phyloP scores from a whole-genome alignment of 2,888 invertebrate genomes.

The Andrena praecox region DNA sequence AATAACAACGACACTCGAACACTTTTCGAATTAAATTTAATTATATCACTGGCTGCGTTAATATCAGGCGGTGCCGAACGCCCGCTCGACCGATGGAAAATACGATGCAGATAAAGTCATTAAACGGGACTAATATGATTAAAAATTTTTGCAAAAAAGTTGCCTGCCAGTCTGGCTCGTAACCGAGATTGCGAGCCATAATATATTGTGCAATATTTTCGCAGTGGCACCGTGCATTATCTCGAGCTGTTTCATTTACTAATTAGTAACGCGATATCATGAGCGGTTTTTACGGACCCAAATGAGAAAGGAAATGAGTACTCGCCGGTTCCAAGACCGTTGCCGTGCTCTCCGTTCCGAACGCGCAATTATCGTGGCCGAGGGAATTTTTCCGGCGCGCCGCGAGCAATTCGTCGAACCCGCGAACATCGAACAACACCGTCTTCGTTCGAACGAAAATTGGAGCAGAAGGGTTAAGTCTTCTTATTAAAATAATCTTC shows the following conservation, averaged over 20 bases:
- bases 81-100: constrained; percentile 47
- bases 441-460: constrained; percentile 4
- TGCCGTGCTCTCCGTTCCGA: constrained; percentile 73
- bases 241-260: constrained; percentile 78
- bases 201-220: constrained; percentile 68
- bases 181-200: constrained; percentile 61
- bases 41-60: constrained; percentile 55
- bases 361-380: constrained; percentile 72
- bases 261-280: constrained; percentile 82
- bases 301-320: constrained; percentile 81
- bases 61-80: constrained; percentile 34
- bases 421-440: constrained; percentile 34
- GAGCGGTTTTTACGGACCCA: constrained; percentile 71
- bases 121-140: constrained; percentile 65
- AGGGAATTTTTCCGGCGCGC: constrained; percentile 54
- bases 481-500: too few species aligned
- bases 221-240: constrained; percentile 66
- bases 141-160: constrained; percentile 52
- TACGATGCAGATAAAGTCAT: constrained; percentile 64
- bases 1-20: constrained; percentile 36
- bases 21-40: constrained; percentile 63
- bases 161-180: background rate
- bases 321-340: constrained; percentile 68
- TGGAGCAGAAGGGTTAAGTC: background rate
- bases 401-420: constrained; percentile 40